Evolutionary conservation across 2,113 vertebrate genomes (phyloP).

Genomic region (Ciconia maguari): DNA sequence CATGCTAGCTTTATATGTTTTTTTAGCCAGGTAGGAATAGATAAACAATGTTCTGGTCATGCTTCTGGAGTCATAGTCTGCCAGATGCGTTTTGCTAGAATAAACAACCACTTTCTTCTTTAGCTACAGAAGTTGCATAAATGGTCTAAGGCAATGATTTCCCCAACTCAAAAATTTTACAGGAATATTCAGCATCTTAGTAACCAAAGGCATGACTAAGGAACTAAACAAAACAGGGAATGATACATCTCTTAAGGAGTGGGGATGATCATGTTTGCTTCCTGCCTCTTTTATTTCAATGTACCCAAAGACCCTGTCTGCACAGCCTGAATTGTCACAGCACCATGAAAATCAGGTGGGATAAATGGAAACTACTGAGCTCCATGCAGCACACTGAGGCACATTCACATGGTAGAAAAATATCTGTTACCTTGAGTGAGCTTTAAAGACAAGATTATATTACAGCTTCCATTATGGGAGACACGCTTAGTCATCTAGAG

Average conservation of each 20-base stretch:
- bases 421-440: not conserved
- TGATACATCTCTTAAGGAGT: not conserved
- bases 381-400: not conserved
- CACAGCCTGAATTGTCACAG: not conserved
- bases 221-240: not conserved
- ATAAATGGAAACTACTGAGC: not conserved
- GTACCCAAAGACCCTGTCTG: not conserved
- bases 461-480: not conserved
- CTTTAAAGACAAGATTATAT: not conserved
- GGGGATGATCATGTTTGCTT: not conserved
- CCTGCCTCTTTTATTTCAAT: not conserved
- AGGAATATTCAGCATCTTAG: not conserved
- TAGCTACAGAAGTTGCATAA: not conserved
- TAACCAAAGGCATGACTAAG: not conserved
- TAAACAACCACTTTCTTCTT: not conserved
- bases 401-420: not conserved
- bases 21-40: not conserved
- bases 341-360: not conserved
- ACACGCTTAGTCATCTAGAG: not conserved
- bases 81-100: not conserved
- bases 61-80: not conserved
- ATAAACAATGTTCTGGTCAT: not conserved
- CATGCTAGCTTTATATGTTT: not conserved
- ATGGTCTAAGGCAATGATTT: not conserved
- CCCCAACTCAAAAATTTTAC: not conserved